A percentile compares a stretch with the other conserved stretches of the same genome.
These are phyloP conservation scores for mouse (Mus musculus) DNA, from an alignment of 2,113 vertebrate species.

Conservation along the genomic window GRCm39 chr11:14148001-14148500, in stretches of 20 bases:
- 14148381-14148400: neutral
- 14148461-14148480: accelerated
- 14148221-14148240: neutral
- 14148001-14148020: conserved; percentile 16
- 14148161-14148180: neutral
- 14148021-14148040: neutral
- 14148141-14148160: neutral
- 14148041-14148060: neutral
- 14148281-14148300: neutral
- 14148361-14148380: neutral
- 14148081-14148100: neutral
- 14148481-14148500: accelerated
- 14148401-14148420: neutral
- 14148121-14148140: neutral
- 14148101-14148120: neutral
- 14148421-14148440: accelerated
- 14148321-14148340: accelerated
- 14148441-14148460: accelerated
- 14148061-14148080: neutral
- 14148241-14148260: neutral
- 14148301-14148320: neutral
- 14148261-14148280: too few relatives aligned
- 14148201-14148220: neutral
- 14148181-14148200: conserved; percentile 1
- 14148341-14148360: accelerated